Conservation (phyloP, 2,797 vertebrate species). For the Gambelia wislizenii region DNA sequence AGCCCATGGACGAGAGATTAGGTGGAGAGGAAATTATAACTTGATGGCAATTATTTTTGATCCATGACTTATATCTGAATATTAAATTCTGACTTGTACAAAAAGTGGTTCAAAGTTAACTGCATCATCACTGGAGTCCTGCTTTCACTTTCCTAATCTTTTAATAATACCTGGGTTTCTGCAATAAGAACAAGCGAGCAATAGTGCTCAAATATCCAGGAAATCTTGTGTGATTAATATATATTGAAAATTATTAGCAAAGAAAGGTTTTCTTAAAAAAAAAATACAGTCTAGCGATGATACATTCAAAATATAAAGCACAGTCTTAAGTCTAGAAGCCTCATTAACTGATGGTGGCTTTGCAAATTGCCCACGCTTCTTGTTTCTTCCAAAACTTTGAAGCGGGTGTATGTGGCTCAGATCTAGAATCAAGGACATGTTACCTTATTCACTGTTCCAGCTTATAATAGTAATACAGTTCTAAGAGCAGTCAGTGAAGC, state of each 20-base stretch:
- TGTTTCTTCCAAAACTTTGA: not conserved
- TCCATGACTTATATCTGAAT: conserved; percentile 22
- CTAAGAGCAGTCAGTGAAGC: not conserved
- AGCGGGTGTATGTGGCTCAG: not conserved
- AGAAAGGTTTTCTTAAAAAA: not conserved
- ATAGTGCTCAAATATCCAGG: not conserved
- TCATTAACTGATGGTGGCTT: not conserved
- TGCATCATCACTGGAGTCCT: not conserved
- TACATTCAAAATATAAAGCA: not conserved
- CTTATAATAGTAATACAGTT: not conserved
- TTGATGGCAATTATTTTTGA: conserved; percentile 23
- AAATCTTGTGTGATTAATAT: conserved; percentile 4
- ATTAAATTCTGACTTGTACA: conserved; percentile 17
- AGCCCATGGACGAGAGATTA: not conserved
- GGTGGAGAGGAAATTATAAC: not conserved
- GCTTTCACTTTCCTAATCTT: not conserved
- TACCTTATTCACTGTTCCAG: not conserved
- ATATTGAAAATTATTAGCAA: not conserved
- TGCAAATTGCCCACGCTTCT: not conserved
- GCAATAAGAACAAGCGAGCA: not conserved
- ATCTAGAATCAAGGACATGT: not conserved
- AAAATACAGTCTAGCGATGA: not conserved
- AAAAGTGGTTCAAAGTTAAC: conserved; percentile 1
- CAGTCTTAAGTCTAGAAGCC: not conserved
- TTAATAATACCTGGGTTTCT: conserved; percentile 5